A percentile compares a stretch with the other conserved stretches of the same genome.
Conservation (phyloP, 2,888 invertebrate genomes). For the Alloscopus bannaensis region DNA sequence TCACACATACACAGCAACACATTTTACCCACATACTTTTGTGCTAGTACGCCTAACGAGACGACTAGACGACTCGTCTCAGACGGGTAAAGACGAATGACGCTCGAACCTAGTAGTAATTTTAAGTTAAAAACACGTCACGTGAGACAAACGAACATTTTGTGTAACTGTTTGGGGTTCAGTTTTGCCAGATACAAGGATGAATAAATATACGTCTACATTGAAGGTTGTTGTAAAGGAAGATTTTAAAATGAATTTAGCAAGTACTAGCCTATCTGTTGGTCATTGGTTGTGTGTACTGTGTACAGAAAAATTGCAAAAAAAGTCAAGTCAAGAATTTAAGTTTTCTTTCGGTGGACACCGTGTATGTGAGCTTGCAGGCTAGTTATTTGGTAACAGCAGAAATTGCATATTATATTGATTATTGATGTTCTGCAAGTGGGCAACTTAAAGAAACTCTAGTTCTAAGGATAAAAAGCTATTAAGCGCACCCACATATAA, state of each 20-base stretch:
- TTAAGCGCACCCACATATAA: neutral
- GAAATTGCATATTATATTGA: constrained; percentile 27
- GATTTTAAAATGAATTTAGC: too few relatives aligned
- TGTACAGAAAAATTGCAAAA: constrained; percentile 36
- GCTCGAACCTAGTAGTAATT: constrained; percentile 40
- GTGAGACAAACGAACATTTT: constrained; percentile 40
- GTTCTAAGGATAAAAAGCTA: constrained; percentile 10
- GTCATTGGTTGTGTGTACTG: constrained; percentile 59
- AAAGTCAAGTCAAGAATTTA: constrained; percentile 60
- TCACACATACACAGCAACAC: neutral
- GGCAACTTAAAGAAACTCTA: constrained; percentile 33
- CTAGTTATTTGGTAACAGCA: constrained; percentile 55
- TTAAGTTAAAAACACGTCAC: constrained; percentile 39
- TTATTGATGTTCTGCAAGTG: constrained; percentile 33
- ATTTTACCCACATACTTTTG: neutral
- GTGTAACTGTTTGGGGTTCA: constrained; percentile 57
- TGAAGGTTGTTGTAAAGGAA: too few relatives aligned
- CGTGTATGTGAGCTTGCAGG: constrained; percentile 64
- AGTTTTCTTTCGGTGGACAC: constrained; percentile 54
- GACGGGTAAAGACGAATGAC: constrained; percentile 43
- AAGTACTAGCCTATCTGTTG: constrained; percentile 31
- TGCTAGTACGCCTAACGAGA: too few relatives aligned
- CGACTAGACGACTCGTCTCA: too few relatives aligned
- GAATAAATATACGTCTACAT: constrained; percentile 15
- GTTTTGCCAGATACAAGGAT: constrained; percentile 59